A percentile compares a stretch with the other conserved stretches of the same genome.
phyloP scores from a whole-genome alignment of 2,113 vertebrate species.

The Polypterus bichir region DNA sequence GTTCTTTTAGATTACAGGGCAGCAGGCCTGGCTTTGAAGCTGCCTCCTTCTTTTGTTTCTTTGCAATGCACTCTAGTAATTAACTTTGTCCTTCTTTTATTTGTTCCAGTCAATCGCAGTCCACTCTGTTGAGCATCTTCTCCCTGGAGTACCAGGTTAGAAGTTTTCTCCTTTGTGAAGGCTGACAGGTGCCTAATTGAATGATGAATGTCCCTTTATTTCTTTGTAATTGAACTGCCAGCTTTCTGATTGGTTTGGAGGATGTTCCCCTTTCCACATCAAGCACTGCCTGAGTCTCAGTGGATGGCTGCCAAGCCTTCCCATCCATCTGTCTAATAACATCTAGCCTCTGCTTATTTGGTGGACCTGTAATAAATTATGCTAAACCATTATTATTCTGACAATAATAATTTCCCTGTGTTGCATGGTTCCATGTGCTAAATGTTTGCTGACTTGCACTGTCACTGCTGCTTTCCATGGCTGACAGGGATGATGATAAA shows the following conservation, averaged over 20 bases:
- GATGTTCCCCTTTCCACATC: constrained; percentile 76
- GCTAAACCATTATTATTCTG: constrained; percentile 99
- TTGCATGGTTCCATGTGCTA: constrained; percentile 97
- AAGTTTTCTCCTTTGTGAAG: constrained; percentile 99
- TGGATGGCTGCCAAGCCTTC: constrained; percentile 98
- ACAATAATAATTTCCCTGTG: constrained; percentile 99
- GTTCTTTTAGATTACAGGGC: constrained; percentile 99
- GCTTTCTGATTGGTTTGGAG: constrained; percentile 98
- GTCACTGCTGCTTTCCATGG: constrained; percentile 94
- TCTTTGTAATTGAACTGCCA: constrained; percentile 99
- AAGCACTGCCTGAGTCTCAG: constrained; percentile 82
- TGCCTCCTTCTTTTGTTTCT: constrained; percentile 87
- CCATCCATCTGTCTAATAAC: constrained; percentile 99
- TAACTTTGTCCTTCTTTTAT: constrained; percentile 99
- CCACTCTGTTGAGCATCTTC: constrained; percentile 99
- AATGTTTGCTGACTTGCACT: constrained; percentile 99
- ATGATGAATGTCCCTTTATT: constrained; percentile 99
- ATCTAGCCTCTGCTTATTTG: constrained; percentile 99
- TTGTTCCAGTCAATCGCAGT: constrained; percentile 99
- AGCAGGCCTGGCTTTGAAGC: constrained; percentile 90
- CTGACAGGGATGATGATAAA: constrained; percentile 99
- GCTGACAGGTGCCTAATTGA: constrained; percentile 99
- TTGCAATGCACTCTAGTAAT: constrained; percentile 98
- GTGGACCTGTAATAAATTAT: constrained; percentile 99
- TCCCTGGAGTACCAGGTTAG: constrained; percentile 99